Conservation (phyloP, 2,888 invertebrate species). For the Strigamia transsilvanica region DNA sequence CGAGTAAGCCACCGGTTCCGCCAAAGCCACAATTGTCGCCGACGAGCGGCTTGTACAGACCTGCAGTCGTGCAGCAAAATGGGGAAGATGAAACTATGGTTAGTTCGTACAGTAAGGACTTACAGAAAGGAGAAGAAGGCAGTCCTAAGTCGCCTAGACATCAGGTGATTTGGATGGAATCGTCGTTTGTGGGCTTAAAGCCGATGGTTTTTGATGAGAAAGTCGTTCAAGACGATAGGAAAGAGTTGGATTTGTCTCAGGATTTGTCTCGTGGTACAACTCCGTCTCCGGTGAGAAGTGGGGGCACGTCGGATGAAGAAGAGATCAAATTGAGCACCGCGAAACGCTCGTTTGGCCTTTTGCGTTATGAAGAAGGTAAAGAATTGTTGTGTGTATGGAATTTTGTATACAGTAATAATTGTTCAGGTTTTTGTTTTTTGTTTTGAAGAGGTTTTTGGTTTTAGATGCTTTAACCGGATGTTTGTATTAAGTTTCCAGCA, state of each 20-base stretch:
- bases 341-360: not conserved
- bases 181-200: slow-evolving; percentile 86
- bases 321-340: not conserved
- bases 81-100: not conserved
- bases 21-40: slow-evolving; percentile 1
- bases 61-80: not conserved
- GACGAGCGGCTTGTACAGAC: not conserved
- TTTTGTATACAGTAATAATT: too few species aligned
- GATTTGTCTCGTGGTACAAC: slow-evolving; percentile 6
- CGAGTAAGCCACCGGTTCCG: not conserved
- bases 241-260: not conserved
- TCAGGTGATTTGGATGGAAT: slow-evolving; percentile 85
- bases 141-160: slow-evolving; percentile 51
- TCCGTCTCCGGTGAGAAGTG: not conserved
- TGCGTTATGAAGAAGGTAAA: slow-evolving; percentile 15
- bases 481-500: too few species aligned
- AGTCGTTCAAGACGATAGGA: not conserved
- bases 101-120: not conserved
- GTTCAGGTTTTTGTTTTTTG: too few species aligned
- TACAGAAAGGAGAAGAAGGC: not conserved
- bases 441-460: too few species aligned
- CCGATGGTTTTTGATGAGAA: slow-evolving; percentile 65
- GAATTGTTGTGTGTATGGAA: too few species aligned
- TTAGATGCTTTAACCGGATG: too few species aligned
- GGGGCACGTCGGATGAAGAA: slow-evolving; percentile 3